A percentile compares a stretch with the other conserved stretches of the same genome.
Conservation (phyloP, 2,888 invertebrate species). For the Palloptera scutellata region DNA sequence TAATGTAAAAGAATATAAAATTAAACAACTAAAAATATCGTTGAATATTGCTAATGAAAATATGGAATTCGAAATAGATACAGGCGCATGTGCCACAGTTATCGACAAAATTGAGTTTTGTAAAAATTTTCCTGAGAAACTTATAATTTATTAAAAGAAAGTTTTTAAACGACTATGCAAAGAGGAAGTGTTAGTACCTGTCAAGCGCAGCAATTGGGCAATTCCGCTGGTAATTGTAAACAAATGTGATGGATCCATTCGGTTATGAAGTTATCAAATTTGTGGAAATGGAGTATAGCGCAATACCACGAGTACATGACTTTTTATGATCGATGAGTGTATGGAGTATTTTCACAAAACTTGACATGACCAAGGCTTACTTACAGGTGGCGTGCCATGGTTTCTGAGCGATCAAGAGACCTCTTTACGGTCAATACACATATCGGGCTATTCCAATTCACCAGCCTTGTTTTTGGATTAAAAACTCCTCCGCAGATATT, state of each 20-base stretch:
- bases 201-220: conserved; percentile 45
- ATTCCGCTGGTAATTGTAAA: conserved; percentile 50
- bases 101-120: conserved; percentile 27
- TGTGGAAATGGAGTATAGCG: conserved; percentile 13
- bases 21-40: conserved; percentile 22
- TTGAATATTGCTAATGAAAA: conserved; percentile 21
- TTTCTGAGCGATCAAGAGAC: conserved; percentile 44
- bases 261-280: neutral
- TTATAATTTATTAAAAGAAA: conserved; percentile 18
- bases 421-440: conserved; percentile 41
- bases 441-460: too few species aligned
- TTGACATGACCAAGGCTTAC: conserved; percentile 49
- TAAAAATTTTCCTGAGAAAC: conserved; percentile 27
- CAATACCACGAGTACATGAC: conserved; percentile 34
- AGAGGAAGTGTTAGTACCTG: neutral
- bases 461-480: conserved; percentile 35
- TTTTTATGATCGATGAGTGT: too few species aligned
- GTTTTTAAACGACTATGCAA: conserved; percentile 21
- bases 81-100: conserved; percentile 33
- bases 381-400: conserved; percentile 44
- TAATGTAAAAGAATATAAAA: conserved; percentile 24
- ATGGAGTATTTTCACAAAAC: too few species aligned
- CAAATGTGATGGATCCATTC: conserved; percentile 39
- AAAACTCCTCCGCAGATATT: conserved; percentile 21
- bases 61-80: conserved; percentile 34